These are phyloP conservation scores for Cotesia vestalis DNA, from an alignment of 1,140 invertebrate species.

Conservation along the genomic window DNA sequence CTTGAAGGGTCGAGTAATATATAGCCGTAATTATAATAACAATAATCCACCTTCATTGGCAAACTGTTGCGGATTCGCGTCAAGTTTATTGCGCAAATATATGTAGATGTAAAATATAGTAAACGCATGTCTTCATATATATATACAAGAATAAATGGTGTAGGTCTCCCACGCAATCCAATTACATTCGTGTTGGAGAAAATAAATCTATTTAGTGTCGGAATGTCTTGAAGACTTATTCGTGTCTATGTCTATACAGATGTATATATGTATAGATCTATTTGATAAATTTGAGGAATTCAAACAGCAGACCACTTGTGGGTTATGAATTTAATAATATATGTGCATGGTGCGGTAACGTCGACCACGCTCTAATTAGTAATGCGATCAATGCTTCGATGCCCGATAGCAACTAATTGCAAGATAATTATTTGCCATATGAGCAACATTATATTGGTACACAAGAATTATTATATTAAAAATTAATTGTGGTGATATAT, in stretches of 20 bases:
- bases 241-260: too few species aligned
- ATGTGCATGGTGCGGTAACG: neutral
- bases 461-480: too few species aligned
- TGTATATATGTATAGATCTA: too few species aligned
- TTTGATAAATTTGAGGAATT: too few species aligned
- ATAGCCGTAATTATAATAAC: too few species aligned
- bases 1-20: conserved; percentile 23
- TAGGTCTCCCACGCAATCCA: conserved; percentile 19
- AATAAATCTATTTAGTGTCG: conserved; percentile 16
- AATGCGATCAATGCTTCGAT: conserved; percentile 24
- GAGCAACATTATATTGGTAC: too few species aligned
- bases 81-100: conserved; percentile 17
- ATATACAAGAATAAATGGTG: neutral
- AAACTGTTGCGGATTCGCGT: neutral
- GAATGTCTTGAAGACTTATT: too few species aligned
- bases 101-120: neutral
- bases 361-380: conserved; percentile 24
- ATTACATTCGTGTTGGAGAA: conserved; percentile 14
- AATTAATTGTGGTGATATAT: too few species aligned
- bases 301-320: too few species aligned
- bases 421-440: too few species aligned
- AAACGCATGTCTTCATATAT: neutral
- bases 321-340: neutral
- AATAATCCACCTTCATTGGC: neutral
- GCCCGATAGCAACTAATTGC: conserved; percentile 26